These are phyloP conservation scores for Hoplodrina blanda DNA, from an alignment of 2,888 invertebrate species.

Conservation along the genomic window DNA sequence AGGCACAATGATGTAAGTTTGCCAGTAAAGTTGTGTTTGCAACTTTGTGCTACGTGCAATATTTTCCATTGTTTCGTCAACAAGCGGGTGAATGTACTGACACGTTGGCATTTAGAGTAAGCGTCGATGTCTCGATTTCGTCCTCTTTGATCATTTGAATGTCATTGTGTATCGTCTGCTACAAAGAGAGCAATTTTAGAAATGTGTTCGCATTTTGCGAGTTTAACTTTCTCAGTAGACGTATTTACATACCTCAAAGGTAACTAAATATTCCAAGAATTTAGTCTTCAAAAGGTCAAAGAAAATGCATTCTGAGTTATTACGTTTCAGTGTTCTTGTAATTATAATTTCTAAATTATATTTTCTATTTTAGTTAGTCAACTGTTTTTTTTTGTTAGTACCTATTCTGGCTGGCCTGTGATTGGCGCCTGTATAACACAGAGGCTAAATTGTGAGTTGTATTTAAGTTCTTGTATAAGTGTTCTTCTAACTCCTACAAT, in stretches of 20 bases:
- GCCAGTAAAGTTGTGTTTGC: conserved; percentile 38
- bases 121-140: conserved; percentile 19
- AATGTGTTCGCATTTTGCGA: conserved; percentile 18
- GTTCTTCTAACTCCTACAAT: no score
- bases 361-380: no score
- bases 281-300: neutral
- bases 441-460: no score
- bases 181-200: conserved; percentile 16
- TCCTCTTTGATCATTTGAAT: conserved; percentile 40
- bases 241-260: neutral
- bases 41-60: conserved; percentile 33
- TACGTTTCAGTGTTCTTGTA: neutral
- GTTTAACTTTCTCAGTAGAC: conserved; percentile 4
- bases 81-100: conserved; percentile 22
- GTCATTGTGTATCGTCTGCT: conserved; percentile 13
- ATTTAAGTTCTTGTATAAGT: no score
- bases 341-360: neutral
- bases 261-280: conserved; percentile 10
- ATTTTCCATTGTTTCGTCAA: conserved; percentile 39
- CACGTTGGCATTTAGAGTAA: neutral
- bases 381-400: no score
- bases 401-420: no score
- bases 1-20: conserved; percentile 28
- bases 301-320: conserved; percentile 1
- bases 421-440: no score